phyloP scores from a whole-genome alignment of 2,888 invertebrate genomes.

The Miltochrista miniata region DNA sequence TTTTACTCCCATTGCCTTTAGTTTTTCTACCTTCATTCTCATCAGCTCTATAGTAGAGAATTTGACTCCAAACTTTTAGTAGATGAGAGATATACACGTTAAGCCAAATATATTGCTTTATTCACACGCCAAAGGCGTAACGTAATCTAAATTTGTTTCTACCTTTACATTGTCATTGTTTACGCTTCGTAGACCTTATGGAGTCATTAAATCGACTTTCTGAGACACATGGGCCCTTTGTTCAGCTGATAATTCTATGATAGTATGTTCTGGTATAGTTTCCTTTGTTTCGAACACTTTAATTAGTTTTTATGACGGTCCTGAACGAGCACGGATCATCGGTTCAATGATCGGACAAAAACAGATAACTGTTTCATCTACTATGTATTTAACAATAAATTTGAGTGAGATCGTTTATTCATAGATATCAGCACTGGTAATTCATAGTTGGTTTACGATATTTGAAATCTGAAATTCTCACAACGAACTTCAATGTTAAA shows the following conservation, averaged over 20 bases:
- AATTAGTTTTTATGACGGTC: constrained; percentile 52
- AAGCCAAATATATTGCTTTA: neutral
- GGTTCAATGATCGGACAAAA: constrained; percentile 21
- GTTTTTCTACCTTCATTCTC: too few species aligned
- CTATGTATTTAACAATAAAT: neutral
- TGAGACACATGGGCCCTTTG: constrained; percentile 41
- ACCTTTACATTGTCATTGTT: constrained; percentile 59
- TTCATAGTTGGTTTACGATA: neutral
- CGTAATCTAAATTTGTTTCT: constrained; percentile 35
- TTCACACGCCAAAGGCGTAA: constrained; percentile 8
- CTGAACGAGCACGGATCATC: constrained; percentile 12
- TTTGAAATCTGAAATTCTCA: too few species aligned
- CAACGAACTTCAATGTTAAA: too few species aligned
- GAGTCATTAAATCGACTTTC: constrained; percentile 52
- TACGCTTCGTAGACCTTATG: constrained; percentile 51
- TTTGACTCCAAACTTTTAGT: too few species aligned
- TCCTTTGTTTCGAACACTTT: constrained; percentile 49
- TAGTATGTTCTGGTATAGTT: constrained; percentile 32
- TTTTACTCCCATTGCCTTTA: too few species aligned
- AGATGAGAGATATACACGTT: too few species aligned
- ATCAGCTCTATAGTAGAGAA: too few species aligned
- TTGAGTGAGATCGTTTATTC: neutral
- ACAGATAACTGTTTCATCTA: constrained; percentile 2
- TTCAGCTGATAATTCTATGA: constrained; percentile 44
- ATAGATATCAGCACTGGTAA: neutral